These are phyloP conservation scores for Mionectes olivaceus DNA, from an alignment of 2,797 vertebrate species.

Conservation along the genomic window DNA sequence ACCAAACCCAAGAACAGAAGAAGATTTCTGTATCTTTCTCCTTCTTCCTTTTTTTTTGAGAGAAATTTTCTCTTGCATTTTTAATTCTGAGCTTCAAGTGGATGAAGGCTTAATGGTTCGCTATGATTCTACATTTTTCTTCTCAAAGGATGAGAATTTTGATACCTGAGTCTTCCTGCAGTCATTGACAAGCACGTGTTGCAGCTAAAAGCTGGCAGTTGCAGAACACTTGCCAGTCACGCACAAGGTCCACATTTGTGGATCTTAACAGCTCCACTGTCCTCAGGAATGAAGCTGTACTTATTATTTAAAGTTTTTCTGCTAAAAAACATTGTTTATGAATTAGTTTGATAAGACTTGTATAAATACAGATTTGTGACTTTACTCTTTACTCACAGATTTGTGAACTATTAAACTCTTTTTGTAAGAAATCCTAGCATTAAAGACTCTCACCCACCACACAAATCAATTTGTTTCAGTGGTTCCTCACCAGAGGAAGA, in stretches of 20 bases:
- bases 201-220: not conserved
- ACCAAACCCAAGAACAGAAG: not conserved
- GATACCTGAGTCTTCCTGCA: not conserved
- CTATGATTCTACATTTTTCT: not conserved
- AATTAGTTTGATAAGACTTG: conserved; percentile 20
- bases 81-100: not conserved
- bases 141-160: not conserved
- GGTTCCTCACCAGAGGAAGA: not conserved
- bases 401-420: not conserved
- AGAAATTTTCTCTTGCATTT: not conserved
- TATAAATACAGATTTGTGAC: not conserved
- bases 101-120: not conserved
- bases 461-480: not conserved
- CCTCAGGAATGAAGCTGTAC: not conserved
- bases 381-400: too few relatives aligned
- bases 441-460: not conserved
- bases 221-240: not conserved
- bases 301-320: not conserved
- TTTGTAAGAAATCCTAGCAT: not conserved
- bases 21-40: not conserved
- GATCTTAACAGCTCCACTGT: not conserved
- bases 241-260: not conserved
- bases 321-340: not conserved
- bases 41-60: not conserved
- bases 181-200: not conserved